Conservation (phyloP, 2,888 invertebrate genomes). For the Atethmia centrago region DNA sequence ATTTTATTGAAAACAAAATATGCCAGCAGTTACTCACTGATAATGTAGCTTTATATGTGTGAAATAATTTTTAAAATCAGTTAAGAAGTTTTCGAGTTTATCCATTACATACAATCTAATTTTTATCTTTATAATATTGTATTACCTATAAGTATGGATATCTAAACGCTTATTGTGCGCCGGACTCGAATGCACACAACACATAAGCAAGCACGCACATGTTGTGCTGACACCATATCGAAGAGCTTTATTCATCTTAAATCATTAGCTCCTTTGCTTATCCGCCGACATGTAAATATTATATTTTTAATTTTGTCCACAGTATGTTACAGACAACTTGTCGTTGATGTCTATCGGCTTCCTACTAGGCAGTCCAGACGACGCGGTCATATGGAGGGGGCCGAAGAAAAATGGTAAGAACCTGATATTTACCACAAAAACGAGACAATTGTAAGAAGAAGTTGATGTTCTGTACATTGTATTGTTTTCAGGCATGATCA, state of each 20-base stretch:
- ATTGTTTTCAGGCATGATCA: constrained; percentile 94
- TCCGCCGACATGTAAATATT: background rate
- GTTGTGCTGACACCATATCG: background rate
- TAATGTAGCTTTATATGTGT: no score
- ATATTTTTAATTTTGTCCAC: constrained; percentile 68
- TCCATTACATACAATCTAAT: no score
- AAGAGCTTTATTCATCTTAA: background rate
- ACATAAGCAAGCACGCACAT: background rate
- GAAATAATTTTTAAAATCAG: no score
- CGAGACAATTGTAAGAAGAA: background rate
- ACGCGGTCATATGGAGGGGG: constrained; percentile 99
- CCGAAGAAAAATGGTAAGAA: constrained; percentile 97
- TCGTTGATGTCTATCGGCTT: constrained; percentile 99
- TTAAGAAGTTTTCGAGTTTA: no score
- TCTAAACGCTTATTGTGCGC: background rate
- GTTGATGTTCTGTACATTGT: background rate
- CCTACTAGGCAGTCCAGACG: constrained; percentile 95
- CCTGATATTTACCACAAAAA: background rate
- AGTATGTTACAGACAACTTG: constrained; percentile 98
- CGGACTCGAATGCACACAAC: background rate
- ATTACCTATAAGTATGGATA: background rate
- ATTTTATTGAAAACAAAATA: no score
- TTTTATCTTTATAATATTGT: no score
- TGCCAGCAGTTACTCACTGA: no score
- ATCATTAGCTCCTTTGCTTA: background rate